These are phyloP conservation scores for Octodonta nipae DNA, from an alignment of 2,888 invertebrate genomes.

Conservation along the genomic window DNA sequence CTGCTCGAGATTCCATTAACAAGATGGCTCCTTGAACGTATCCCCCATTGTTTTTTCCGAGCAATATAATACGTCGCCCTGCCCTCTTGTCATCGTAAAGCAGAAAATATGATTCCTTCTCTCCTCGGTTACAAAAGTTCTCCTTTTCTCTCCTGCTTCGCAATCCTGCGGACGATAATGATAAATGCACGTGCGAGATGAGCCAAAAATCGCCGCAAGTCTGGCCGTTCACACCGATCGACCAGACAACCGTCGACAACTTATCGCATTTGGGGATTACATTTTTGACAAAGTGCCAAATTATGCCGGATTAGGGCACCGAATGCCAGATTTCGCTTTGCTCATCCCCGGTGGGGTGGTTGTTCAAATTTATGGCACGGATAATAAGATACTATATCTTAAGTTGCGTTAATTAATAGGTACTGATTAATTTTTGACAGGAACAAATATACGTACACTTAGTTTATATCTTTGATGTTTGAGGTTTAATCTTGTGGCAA, in stretches of 20 bases:
- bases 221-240: conserved; percentile 3
- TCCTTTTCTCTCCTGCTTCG: conserved; percentile 7
- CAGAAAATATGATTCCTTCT: conserved; percentile 18
- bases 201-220: conserved; percentile 5
- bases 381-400: too few species aligned
- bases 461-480: too few species aligned
- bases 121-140: conserved; percentile 1
- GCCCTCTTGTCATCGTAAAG: conserved; percentile 18
- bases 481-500: too few species aligned
- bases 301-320: conserved; percentile 15
- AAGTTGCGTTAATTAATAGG: too few species aligned
- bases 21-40: conserved; percentile 3
- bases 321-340: background rate
- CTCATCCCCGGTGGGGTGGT: too few species aligned
- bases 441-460: too few species aligned
- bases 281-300: conserved; percentile 26
- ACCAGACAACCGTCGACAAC: too few species aligned
- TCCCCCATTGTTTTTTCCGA: conserved; percentile 13
- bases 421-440: too few species aligned
- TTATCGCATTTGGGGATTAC: conserved; percentile 3
- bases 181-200: conserved; percentile 11
- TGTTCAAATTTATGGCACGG: too few species aligned
- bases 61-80: conserved; percentile 10
- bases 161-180: conserved; percentile 17
- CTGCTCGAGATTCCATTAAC: too few species aligned